phyloP scores from a whole-genome alignment of 2,797 vertebrate species.

The Rallus crepitans region DNA sequence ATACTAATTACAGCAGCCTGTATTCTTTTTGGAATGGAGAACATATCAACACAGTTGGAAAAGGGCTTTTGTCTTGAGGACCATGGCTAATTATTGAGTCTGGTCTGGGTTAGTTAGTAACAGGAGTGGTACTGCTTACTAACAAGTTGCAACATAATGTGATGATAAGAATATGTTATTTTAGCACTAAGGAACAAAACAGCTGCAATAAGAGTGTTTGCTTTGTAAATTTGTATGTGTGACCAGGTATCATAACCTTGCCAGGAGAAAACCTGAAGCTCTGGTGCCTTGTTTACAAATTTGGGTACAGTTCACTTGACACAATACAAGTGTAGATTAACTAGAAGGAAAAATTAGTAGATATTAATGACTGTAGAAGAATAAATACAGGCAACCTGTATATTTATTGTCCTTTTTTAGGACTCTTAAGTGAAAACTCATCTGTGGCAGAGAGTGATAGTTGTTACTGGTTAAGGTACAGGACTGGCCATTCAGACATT shows the following conservation, averaged over 20 bases:
- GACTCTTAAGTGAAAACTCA: not conserved
- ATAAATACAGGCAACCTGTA: not conserved
- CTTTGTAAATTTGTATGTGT: not conserved
- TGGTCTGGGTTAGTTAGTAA: not conserved
- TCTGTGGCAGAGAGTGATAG: not conserved
- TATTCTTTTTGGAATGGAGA: not conserved
- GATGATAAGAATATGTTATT: not conserved
- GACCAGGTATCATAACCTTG: not conserved
- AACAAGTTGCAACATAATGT: not conserved
- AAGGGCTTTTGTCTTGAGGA: not conserved
- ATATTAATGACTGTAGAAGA: not conserved
- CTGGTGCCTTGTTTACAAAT: not conserved
- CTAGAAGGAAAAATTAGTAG: not conserved
- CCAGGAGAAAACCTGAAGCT: not conserved
- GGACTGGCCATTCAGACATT: not conserved
- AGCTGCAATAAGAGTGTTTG: not conserved
- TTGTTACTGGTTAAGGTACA: not conserved
- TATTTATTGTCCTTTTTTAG: not conserved
- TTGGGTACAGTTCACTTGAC: not conserved
- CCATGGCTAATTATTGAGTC: not conserved
- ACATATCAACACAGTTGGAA: not conserved
- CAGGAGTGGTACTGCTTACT: not conserved
- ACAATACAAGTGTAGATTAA: not conserved
- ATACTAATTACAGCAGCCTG: not conserved
- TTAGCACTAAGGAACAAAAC: not conserved